Percentiles rank a stretch among this genome's conserved stretches.
Conservation (phyloP, 2,113 vertebrate genomes). For the Elanus axillaris region DNA sequence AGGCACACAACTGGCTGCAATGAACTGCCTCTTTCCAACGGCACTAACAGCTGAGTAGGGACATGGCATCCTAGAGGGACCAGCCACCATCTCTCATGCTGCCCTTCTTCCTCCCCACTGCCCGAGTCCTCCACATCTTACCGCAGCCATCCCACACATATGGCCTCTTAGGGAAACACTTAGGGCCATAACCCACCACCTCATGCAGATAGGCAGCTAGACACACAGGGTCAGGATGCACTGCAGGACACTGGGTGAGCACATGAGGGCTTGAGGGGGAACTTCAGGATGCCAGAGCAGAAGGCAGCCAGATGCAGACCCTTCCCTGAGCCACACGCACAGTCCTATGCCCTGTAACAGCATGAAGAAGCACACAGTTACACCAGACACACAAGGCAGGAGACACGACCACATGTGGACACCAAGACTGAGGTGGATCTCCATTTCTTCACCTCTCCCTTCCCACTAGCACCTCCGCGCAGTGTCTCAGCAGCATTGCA, state of each 20-base stretch:
- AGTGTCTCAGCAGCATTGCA: fast-evolving
- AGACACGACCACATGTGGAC: fast-evolving
- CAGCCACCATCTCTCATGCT: not conserved
- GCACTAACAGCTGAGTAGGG: not conserved
- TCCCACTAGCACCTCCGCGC: not conserved
- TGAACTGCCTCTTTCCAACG: not conserved
- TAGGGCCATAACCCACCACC: not conserved
- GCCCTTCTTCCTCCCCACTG: not conserved
- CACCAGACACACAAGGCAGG: not conserved
- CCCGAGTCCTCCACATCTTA: fast-evolving
- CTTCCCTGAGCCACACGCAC: not conserved
- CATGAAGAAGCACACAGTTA: not conserved
- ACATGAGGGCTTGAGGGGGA: not conserved
- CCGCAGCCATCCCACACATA: fast-evolving
- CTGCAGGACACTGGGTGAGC: not conserved
- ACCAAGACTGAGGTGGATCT: not conserved
- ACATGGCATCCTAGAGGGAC: not conserved
- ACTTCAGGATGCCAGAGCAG: not conserved
- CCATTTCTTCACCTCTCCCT: not conserved
- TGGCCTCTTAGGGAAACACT: not conserved
- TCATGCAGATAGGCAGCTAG: fast-evolving
- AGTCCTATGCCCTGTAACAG: not conserved
- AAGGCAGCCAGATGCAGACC: not conserved
- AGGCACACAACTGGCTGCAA: not conserved
- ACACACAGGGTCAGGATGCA: fast-evolving